Base-by-base conservation (phyloP, 2,113 vertebrate genomes). In the Caranx ignobilis region DNA sequence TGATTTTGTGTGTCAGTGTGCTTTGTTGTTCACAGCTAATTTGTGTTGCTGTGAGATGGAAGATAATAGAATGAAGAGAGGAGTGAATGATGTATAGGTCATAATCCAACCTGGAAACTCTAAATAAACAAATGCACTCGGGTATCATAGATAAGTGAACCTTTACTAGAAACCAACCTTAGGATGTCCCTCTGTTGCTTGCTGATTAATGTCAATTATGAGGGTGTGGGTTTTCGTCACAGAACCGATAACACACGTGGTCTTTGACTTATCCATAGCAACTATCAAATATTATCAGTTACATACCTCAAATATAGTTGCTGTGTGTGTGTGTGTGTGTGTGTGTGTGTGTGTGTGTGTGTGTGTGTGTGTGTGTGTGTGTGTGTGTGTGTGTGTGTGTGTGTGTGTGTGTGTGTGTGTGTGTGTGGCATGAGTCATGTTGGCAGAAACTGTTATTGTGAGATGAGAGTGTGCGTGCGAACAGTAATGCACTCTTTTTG, bases 241-340 rank as follows among this genome's bases (percentile, higher is more conserved):
- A 19, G 19, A 52, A 37, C 21, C 66, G 69, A 87, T 86, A 71
- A 81, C 52, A 45, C 15, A 21, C 35, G 52, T 59, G 12, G 83
- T 71, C 68, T 77, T 80, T 74, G 71, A 62, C 64, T 72, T 60
- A 64, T 43, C 16, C 21, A 76, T 72, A 66, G 50, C 67, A 59
- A 74, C 50, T 7, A 64, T 69, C 7, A 26, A 35, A 34, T 34
- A 48, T 67, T 67, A n/a, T 18, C 31, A 19, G 37, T n/a, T 19
- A 26, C 8, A n/a, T 57, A 13, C 21, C 4, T 54, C 19, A 9
- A 8, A n/a, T n/a, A 10, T 6, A 9, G n/a, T 19, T 54, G 6
- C 21, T 37, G 31, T 37, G 60, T 10, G 26, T 26, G 26, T 26
- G 26, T 26, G 26, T 26, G 26, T 26, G 26, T 26, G 26, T 26